Evolutionary conservation across 2,797 vertebrate species (phyloP).

Genomic region (Chromobotia macracanthus): DNA sequence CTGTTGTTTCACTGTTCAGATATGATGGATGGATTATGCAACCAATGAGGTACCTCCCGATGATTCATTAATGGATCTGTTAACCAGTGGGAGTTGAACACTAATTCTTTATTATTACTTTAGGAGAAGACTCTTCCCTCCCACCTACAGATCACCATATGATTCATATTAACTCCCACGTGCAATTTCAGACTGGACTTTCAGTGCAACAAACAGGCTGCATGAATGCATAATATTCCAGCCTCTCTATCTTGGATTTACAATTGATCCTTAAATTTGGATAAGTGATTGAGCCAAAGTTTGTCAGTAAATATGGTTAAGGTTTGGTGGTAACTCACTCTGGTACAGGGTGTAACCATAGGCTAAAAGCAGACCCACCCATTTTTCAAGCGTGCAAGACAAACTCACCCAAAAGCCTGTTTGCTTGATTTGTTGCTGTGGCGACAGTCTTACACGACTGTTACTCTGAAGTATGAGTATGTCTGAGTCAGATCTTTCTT

Average conservation of each 20-base stretch:
- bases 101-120: not conserved
- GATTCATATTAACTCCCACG: not conserved
- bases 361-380: slow-evolving; percentile 45
- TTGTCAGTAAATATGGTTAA: not conserved
- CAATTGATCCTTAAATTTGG: too few relatives aligned
- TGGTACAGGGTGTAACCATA: slow-evolving; percentile 45
- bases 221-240: not conserved
- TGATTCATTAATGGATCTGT: not conserved
- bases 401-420: slow-evolving; percentile 61
- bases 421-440: slow-evolving; percentile 69
- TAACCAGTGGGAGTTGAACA: not conserved
- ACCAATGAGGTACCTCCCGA: slow-evolving; percentile 4
- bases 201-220: not conserved
- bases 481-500: slow-evolving; percentile 27
- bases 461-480: slow-evolving; percentile 35
- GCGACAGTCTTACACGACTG: slow-evolving; percentile 57
- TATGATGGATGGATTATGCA: not conserved
- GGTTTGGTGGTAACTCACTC: slow-evolving; percentile 52
- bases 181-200: slow-evolving; percentile 1
- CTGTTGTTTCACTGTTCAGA: slow-evolving; percentile 20
- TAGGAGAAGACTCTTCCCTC: not conserved
- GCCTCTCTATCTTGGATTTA: not conserved
- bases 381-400: slow-evolving; percentile 54
- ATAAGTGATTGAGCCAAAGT: not conserved
- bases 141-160: not conserved